Percentiles rank a stretch among this genome's conserved stretches.
Conservation (phyloP, 2,797 vertebrate species). For the Sparus aurata region DNA sequence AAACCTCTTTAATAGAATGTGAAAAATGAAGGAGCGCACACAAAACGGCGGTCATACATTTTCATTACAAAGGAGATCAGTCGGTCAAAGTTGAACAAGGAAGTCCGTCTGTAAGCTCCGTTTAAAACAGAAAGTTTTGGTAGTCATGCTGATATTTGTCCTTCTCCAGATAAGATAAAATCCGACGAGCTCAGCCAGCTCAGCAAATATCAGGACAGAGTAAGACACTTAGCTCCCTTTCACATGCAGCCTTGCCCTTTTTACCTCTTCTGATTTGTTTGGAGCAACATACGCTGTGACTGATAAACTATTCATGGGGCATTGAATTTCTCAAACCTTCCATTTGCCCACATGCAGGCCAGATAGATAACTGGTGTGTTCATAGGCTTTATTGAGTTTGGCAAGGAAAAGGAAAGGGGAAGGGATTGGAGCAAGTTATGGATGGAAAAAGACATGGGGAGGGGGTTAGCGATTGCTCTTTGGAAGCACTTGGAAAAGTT, state of each 20-base stretch:
- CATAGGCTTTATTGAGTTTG: constrained; percentile 40
- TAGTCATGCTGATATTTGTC: neutral
- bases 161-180: neutral
- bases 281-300: constrained; percentile 8
- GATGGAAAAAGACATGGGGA: constrained; percentile 49
- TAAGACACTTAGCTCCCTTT: neutral
- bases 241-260: constrained; percentile 11
- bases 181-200: neutral
- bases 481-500: constrained; percentile 50
- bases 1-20: neutral
- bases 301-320: constrained; percentile 56
- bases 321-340: constrained; percentile 27
- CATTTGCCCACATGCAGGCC: constrained; percentile 30
- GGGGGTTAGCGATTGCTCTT: constrained; percentile 34
- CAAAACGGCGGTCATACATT: neutral
- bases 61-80: neutral
- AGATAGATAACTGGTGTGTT: constrained; percentile 15
- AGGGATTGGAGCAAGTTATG: constrained; percentile 36
- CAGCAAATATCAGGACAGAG: neutral
- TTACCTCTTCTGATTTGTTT: constrained; percentile 47
- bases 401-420: constrained; percentile 16
- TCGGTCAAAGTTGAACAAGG: neutral
- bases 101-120: neutral
- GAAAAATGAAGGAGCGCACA: neutral
- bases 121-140: neutral